Evolutionary conservation across 2,888 invertebrate genomes (phyloP).

Genomic region (Trichacis sp.): DNA sequence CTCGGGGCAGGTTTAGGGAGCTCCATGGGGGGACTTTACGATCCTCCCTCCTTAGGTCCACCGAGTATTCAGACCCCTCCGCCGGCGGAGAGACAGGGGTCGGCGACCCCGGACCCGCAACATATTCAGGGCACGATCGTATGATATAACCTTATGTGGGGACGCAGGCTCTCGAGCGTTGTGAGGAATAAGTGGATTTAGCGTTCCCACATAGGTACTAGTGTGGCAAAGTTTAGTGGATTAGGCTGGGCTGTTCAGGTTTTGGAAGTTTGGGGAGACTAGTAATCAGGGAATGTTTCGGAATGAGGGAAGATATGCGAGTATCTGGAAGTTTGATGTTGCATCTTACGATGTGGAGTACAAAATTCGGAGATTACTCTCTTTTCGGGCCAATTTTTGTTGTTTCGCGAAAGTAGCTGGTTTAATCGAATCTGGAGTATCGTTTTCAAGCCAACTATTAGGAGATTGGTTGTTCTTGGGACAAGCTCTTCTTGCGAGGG

Average conservation of each 20-base stretch:
- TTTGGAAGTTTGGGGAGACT: too few species aligned
- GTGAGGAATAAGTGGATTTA: constrained; percentile 81
- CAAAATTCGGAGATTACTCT: too few species aligned
- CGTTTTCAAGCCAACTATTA: background rate
- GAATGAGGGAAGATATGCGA: too few species aligned
- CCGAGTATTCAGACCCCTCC: constrained; percentile 34
- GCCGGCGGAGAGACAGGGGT: constrained; percentile 58
- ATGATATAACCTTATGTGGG: constrained; percentile 96
- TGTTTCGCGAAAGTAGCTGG: too few species aligned
- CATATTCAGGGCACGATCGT: constrained; percentile 91
- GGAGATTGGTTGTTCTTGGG: background rate
- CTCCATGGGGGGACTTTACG: constrained; percentile 69
- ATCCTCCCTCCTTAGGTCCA: constrained; percentile 68
- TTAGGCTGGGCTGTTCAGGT: too few species aligned
- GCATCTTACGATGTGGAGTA: too few species aligned
- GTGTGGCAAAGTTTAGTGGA: too few species aligned
- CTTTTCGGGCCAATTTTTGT: too few species aligned
- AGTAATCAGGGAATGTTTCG: too few species aligned
- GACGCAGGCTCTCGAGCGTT: constrained; percentile 85
- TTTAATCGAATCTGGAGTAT: too few species aligned
- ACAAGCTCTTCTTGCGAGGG: constrained; percentile 26
- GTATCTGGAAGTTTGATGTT: too few species aligned
- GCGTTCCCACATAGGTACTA: constrained; percentile 72
- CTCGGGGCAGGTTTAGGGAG: constrained; percentile 50
- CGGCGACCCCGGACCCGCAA: constrained; percentile 76